These are phyloP conservation scores for Chaenodraco wilsoni DNA, from an alignment of 2,797 vertebrate genomes.

Conservation along the genomic window DNA sequence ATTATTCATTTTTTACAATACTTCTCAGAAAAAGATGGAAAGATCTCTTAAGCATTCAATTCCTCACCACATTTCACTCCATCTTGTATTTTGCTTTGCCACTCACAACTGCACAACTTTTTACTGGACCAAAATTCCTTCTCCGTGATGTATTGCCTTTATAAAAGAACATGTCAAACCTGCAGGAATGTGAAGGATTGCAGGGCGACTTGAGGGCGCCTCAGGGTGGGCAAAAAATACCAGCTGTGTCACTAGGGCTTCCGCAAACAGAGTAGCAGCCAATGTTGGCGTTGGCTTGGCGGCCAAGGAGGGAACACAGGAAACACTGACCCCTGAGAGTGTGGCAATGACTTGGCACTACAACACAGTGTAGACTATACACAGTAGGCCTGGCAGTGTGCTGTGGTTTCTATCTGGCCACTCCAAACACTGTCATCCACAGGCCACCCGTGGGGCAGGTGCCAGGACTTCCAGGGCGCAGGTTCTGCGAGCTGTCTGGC, in stretches of 20 bases:
- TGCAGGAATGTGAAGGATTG: slow-evolving; percentile 83
- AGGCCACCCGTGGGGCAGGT: slow-evolving; percentile 50
- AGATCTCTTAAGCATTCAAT: not conserved
- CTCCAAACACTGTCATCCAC: slow-evolving; percentile 60
- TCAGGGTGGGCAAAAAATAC: slow-evolving; percentile 78
- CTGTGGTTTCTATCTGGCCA: slow-evolving; percentile 58
- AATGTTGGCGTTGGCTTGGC: slow-evolving; percentile 52
- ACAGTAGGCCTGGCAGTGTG: slow-evolving; percentile 38
- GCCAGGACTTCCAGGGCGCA: slow-evolving; percentile 52
- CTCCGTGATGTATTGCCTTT: slow-evolving; percentile 84
- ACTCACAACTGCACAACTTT: slow-evolving; percentile 57
- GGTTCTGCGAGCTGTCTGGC: slow-evolving; percentile 53
- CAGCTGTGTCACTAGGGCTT: slow-evolving; percentile 71
- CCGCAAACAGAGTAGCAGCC: slow-evolving; percentile 67
- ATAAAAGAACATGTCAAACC: slow-evolving; percentile 84
- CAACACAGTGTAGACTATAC: slow-evolving; percentile 27
- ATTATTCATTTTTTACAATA: not conserved
- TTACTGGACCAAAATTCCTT: slow-evolving; percentile 62
- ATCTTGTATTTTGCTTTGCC: slow-evolving; percentile 58
- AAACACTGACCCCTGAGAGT: slow-evolving; percentile 63
- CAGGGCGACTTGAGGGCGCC: slow-evolving; percentile 69
- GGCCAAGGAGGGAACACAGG: slow-evolving; percentile 52
- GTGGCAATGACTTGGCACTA: slow-evolving; percentile 54
- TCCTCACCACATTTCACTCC: slow-evolving; percentile 31
- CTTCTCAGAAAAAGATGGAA: not conserved